Percentiles rank a stretch among this genome's conserved stretches.
These are phyloP conservation scores for Drosophila aldrichi DNA, from an alignment of 2,888 invertebrate genomes.

Conservation along the genomic window DNA sequence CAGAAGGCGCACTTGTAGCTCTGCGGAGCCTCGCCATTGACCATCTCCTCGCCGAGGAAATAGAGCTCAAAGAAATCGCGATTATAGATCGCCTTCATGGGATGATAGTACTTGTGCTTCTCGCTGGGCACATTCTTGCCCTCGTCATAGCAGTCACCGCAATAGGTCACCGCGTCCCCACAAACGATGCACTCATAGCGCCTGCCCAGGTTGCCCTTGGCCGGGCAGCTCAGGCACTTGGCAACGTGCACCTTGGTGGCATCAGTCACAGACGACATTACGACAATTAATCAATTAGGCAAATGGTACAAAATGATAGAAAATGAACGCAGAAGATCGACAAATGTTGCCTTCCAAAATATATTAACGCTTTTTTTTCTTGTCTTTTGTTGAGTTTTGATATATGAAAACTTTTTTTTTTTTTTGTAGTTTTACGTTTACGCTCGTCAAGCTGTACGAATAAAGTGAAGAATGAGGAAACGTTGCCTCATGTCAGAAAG, in stretches of 20 bases:
- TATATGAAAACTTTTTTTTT: background rate
- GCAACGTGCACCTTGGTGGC: background rate
- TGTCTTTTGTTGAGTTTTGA: background rate
- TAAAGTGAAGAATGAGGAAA: constrained; percentile 3
- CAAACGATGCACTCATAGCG: constrained; percentile 61
- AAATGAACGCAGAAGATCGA: too few relatives aligned
- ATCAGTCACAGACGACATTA: constrained; percentile 26
- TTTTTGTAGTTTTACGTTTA: constrained; percentile 7
- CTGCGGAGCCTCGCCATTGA: constrained; percentile 57
- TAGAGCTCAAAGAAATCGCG: constrained; percentile 35
- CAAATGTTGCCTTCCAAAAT: background rate
- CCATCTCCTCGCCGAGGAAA: constrained; percentile 52
- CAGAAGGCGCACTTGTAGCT: constrained; percentile 57
- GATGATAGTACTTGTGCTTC: constrained; percentile 61
- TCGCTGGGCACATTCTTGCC: constrained; percentile 27
- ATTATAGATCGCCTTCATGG: constrained; percentile 62
- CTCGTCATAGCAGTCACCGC: constrained; percentile 44
- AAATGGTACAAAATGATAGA: background rate
- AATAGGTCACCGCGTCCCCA: constrained; percentile 46
- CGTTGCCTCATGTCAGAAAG: too few relatives aligned
- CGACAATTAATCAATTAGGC: background rate
- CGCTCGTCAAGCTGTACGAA: constrained; percentile 8
- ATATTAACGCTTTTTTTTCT: background rate
- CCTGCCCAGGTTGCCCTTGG: constrained; percentile 27
- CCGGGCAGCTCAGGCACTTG: constrained; percentile 40